Percentiles rank a stretch among this genome's conserved stretches.
Conservation (phyloP, 2,113 vertebrate species). For the Rhinichthys klamathensis region DNA sequence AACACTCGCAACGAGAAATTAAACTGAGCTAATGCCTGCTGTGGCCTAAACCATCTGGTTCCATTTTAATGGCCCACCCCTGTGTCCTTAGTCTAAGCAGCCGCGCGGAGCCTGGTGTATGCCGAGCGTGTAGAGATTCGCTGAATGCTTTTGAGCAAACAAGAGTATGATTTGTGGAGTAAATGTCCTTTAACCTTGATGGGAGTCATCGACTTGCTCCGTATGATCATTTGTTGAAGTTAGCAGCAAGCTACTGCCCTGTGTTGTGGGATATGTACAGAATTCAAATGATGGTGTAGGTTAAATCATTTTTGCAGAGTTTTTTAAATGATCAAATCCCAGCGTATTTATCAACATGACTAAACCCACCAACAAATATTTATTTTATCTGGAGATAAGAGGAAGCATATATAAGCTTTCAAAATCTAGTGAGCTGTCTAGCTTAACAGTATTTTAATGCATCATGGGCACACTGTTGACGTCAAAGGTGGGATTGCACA, state of each 20-base stretch:
- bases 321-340: background rate
- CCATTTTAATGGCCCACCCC: conserved; percentile 34
- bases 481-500: background rate
- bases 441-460: background rate
- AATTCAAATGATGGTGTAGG: background rate
- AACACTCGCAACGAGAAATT: conserved; percentile 37
- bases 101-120: background rate
- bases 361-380: background rate
- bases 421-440: background rate
- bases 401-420: background rate
- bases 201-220: background rate
- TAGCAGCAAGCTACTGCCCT: background rate
- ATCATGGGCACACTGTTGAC: background rate
- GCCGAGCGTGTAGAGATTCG: conserved; percentile 15
- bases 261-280: background rate
- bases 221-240: background rate
- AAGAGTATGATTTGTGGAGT: conserved; percentile 36
- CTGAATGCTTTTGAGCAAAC: conserved; percentile 44
- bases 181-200: conserved; percentile 52
- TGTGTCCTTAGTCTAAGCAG: conserved; percentile 12
- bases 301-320: background rate
- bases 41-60: conserved; percentile 47
- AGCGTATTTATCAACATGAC: background rate
- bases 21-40: conserved; percentile 27
- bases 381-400: background rate